Conservation (phyloP, 2,797 vertebrate genomes). For the Parotocinclus haroldoi region DNA sequence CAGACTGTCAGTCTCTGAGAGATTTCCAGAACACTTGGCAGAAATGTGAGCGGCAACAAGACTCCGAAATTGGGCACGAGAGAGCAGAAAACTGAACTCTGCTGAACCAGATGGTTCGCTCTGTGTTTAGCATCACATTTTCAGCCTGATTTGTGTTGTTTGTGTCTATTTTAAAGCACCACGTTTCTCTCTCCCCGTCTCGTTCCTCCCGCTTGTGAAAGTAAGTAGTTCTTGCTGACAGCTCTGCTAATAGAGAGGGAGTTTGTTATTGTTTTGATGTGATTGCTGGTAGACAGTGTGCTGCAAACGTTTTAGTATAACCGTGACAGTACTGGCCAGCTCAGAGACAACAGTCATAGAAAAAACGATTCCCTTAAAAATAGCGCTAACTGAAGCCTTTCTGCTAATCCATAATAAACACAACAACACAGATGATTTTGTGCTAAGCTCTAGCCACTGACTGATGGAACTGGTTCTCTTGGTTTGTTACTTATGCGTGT, state of each 20-base stretch:
- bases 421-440: neutral
- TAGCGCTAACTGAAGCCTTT: neutral
- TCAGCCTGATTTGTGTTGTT: conserved; percentile 36
- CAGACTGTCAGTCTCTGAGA: conserved; percentile 51
- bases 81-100: conserved; percentile 42
- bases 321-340: conserved; percentile 32
- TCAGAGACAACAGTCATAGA: conserved; percentile 12
- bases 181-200: conserved; percentile 10
- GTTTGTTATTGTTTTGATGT: conserved; percentile 41
- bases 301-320: conserved; percentile 34
- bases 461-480: no score
- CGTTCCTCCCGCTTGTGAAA: conserved; percentile 32
- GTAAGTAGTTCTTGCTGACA: conserved; percentile 36
- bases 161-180: conserved; percentile 44
- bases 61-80: conserved; percentile 22
- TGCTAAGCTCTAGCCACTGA: no score
- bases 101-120: conserved; percentile 42
- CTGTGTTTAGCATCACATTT: conserved; percentile 31
- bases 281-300: conserved; percentile 37
- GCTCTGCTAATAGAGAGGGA: conserved; percentile 40
- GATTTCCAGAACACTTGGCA: conserved; percentile 42
- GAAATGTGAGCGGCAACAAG: conserved; percentile 42
- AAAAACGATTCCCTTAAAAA: conserved; percentile 34
- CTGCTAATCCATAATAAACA: neutral
- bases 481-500: no score